Base-by-base conservation (phyloP, 2,797 vertebrate species). In the Geotrypetes seraphini region DNA sequence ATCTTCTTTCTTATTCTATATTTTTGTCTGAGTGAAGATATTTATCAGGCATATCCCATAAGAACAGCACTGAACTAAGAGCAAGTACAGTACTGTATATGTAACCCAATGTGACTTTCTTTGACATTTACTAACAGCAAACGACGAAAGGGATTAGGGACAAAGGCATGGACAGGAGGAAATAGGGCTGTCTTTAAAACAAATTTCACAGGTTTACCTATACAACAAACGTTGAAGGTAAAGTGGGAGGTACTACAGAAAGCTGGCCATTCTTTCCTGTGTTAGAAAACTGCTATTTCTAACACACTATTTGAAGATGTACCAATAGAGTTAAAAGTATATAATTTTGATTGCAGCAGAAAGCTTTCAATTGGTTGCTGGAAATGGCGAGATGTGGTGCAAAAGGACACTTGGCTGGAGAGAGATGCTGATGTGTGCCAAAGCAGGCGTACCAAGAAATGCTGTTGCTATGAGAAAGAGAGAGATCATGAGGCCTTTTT, bases 341-440 rank as follows among this genome's bases (percentile, higher is more conserved):
- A 64, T 71, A 73, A 77, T 72, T 70, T 71, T 73, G 77, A 82
- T 78, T 70, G 37, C 50, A 56, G 69, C 36, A 35, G 48, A 50
- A 41, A 69, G 59, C 45, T 76, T 76, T 75, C 75, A 78, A 85
- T 92, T 92, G 90, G 89, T 77, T 67, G 62, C 78, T 63, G 76
- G 60, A 61, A 68, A 81, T 94, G 90, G 90, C 78, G 84, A 92
- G 92, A 92, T 89, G 83, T 95, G 91, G 91, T 89, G 88, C 86
- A 65, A 68, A 69, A 68, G 81, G 81, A 79, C 76, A 59, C 63
- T 82, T 74, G 75, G 78, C 77, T 66, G 75, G 70, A 69, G 72
- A 64, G 65, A 71, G 73, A 58, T 77, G 79, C 61, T 69, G 71
- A 69, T 75, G 79, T 65, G 32, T 67, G 79, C 72, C 69, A 73